Evolutionary conservation across 2,888 invertebrate species (phyloP).

Genomic region (Dicyrtomina minuta): DNA sequence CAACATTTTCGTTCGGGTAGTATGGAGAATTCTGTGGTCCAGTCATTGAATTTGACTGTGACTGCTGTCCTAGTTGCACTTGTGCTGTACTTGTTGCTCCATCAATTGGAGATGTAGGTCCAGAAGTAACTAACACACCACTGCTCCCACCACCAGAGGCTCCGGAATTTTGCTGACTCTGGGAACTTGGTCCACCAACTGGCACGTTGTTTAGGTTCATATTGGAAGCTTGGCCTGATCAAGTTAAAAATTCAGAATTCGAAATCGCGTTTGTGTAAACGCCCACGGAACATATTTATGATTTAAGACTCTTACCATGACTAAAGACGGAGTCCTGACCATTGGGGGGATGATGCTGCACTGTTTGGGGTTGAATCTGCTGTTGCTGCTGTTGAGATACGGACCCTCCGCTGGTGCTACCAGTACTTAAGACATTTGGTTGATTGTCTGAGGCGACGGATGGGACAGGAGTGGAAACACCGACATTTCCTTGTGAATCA

Average conservation of each 20-base stretch:
- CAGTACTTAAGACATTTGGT: not conserved
- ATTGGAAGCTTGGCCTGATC: not conserved
- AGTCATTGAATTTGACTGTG: conserved; percentile 16
- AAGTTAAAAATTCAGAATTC: too few species aligned
- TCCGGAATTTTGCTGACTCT: conserved; percentile 11
- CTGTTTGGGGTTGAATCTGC: conserved; percentile 60
- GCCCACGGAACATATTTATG: too few species aligned
- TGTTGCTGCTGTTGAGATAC: conserved; percentile 34
- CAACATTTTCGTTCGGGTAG: conserved; percentile 11
- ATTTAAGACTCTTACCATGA: too few species aligned
- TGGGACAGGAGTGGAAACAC: conserved; percentile 29
- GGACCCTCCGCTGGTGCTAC: not conserved
- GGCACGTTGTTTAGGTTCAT: conserved; percentile 6
- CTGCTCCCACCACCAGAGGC: not conserved
- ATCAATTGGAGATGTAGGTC: conserved; percentile 48
- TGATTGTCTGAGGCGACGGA: conserved; percentile 28
- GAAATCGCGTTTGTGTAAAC: too few species aligned
- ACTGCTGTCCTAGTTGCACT: conserved; percentile 34
- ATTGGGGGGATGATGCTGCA: conserved; percentile 68
- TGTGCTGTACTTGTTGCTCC: conserved; percentile 41
- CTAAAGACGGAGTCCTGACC: not conserved
- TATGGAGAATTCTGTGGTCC: conserved; percentile 18
- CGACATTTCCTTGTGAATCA: conserved; percentile 22
- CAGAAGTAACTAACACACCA: conserved; percentile 40
- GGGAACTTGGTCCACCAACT: conserved; percentile 15